phyloP scores from a whole-genome alignment of 1,140 invertebrate species.

The Glossosoma conforme region DNA sequence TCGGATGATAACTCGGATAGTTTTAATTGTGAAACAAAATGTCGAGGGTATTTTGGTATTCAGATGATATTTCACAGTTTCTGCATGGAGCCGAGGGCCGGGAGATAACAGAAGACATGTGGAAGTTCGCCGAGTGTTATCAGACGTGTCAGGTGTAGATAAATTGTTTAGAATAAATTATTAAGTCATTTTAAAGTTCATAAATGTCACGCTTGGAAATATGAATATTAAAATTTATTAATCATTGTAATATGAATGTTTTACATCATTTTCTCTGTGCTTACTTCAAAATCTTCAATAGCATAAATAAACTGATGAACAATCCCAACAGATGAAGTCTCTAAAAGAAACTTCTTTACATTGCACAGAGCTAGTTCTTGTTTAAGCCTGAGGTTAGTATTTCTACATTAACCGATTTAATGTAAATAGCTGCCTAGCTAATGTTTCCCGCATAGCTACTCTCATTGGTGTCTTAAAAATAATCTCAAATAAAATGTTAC shows the following conservation, averaged over 20 bases:
- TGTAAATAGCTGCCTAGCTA: conserved; percentile 2
- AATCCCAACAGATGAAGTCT: conserved; percentile 1
- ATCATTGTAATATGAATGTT: conserved; percentile 1
- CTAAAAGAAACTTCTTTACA: not conserved
- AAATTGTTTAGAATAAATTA: conserved; percentile 22
- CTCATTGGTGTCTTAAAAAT: not conserved
- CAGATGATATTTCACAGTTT: too few species aligned
- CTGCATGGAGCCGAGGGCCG: too few species aligned
- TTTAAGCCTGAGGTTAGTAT: conserved; percentile 1
- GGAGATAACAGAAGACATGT: too few species aligned
- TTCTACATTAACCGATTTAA: not conserved
- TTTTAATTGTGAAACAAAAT: too few species aligned
- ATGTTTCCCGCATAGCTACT: not conserved
- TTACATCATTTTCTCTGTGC: not conserved
- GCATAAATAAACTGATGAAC: too few species aligned
- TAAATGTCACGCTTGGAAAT: conserved; percentile 16
- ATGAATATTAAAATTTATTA: not conserved
- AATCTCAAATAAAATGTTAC: not conserved
- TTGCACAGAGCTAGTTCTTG: not conserved
- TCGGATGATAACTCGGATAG: too few species aligned
- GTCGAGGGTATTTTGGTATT: too few species aligned
- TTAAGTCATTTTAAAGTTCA: conserved; percentile 7
- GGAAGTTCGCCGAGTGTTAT: conserved; percentile 6
- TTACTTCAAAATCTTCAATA: not conserved
- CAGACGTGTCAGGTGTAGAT: conserved; percentile 18